These are phyloP conservation scores for Sebastes flavidus DNA, from an alignment of 2,797 vertebrate species.

Conservation along the genomic window DNA sequence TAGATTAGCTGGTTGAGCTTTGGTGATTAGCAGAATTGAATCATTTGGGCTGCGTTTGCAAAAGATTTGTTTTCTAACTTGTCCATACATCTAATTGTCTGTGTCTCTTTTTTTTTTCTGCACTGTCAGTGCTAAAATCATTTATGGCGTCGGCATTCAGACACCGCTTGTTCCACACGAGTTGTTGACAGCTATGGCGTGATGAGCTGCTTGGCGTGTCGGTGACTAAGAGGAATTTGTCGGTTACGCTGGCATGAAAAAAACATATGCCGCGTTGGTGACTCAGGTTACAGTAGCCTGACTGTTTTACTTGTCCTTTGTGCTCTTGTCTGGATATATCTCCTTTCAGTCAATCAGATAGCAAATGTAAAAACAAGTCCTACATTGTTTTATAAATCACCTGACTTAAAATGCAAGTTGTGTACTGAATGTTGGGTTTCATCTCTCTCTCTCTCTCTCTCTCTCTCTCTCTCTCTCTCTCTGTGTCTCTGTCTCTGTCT, in stretches of 20 bases:
- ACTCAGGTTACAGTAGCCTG: conserved; percentile 31
- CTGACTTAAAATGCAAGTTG: background rate
- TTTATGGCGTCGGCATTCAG: background rate
- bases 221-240: conserved; percentile 30
- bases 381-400: background rate
- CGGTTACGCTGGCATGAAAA: background rate
- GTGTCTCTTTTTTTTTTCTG: background rate
- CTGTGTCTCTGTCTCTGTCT: no score
- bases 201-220: background rate
- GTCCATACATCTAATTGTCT: background rate
- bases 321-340: background rate
- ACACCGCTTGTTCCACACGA: background rate
- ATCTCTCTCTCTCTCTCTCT: background rate
- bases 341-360: background rate
- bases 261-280: background rate
- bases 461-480: background rate
- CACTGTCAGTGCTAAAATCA: background rate
- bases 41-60: background rate
- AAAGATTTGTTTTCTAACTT: background rate
- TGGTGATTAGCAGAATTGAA: background rate
- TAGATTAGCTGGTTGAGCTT: background rate
- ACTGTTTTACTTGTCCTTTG: background rate
- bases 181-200: conserved; percentile 10
- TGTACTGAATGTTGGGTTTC: background rate
- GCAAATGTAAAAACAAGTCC: background rate